These are phyloP conservation scores for Sialia sialis DNA, from an alignment of 2,113 vertebrate species.

Conservation along the genomic window DNA sequence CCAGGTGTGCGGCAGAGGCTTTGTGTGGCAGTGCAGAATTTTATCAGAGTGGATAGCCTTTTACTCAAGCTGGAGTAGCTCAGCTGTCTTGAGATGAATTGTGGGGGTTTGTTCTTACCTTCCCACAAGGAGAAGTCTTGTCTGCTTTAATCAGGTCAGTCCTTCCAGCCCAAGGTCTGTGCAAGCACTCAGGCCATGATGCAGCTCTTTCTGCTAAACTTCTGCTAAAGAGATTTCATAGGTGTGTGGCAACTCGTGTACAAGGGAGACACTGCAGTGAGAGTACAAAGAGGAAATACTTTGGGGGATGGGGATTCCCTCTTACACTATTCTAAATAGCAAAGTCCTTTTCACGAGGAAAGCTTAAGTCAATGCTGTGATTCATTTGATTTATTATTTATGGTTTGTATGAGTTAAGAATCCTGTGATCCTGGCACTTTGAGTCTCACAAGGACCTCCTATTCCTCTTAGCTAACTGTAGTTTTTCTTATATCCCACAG, in stretches of 20 bases:
- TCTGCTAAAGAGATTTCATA: neutral
- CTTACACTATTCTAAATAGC: neutral
- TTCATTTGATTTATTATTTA: constrained; percentile 26
- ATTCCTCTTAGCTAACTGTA: neutral
- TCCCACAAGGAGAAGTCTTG: neutral
- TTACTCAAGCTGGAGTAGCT: neutral
- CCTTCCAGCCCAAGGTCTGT: neutral
- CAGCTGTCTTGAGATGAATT: neutral
- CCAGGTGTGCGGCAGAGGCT: neutral
- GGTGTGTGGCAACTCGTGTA: neutral
- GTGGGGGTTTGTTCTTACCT: neutral
- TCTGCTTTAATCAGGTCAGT: neutral
- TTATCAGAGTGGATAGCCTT: neutral
- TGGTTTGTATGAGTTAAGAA: constrained; percentile 5
- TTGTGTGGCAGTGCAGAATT: neutral
- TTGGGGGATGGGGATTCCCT: neutral
- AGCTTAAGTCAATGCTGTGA: neutral
- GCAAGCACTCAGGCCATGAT: neutral
- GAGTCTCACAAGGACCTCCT: neutral
- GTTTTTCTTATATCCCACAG: constrained; percentile 9
- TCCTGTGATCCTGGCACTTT: neutral
- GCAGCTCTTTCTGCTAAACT: neutral
- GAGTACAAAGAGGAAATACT: neutral
- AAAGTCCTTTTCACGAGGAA: neutral
- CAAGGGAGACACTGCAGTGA: neutral